Evolutionary conservation across 1,140 invertebrate species (phyloP), one percentile per base, ranked within the genome.

Genomic region (Atopsyche davidsoni): DNA sequence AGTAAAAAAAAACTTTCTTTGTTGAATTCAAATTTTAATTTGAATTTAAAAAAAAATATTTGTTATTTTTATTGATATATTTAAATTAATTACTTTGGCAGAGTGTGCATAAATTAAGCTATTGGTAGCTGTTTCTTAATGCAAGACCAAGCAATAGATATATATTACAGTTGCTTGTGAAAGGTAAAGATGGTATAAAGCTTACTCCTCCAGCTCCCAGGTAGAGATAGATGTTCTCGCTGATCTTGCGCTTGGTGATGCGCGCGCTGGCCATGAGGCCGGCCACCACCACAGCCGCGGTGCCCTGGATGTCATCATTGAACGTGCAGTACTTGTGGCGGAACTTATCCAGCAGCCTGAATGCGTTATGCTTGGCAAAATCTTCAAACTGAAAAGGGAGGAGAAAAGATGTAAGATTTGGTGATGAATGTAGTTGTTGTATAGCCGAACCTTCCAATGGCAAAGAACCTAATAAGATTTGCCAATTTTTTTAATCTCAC

Each of bases 271-370:
- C 89, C 25, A 94, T 67, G 4, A 98, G 69, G 3, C 94, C 94
- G 19, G 92, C 91, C 0, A 96, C 88, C 10, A 89, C 90, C 1
- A 96, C 94, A 21, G 87, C 82, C 0, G 94, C 94, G 0, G 94
- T 97, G 17, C 94, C 93, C 72, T 97, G 93, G 64, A 97, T 96
- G 63, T 98, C 94, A 65, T 98, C 94, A 63, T 98, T 98, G 63
- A 98, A 98, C 4, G 91, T 96, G 62, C 92, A 96, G 62, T 94
- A 96, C 34, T 79, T 75, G 50, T 87, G 72, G 44, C 86, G 75
- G 66, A 96, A 97, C 65, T 89, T 93, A 51, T 92, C 83, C 43
- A 97, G 65, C 57, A 97, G 83, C 43, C 88, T 78, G 74, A 92
- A 94, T 34, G 94, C 94, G 74, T 97, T 98, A 56, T 83, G 79